Evolutionary conservation across 2,888 invertebrate genomes (phyloP).

Genomic region (Alentia gelatinosa): DNA sequence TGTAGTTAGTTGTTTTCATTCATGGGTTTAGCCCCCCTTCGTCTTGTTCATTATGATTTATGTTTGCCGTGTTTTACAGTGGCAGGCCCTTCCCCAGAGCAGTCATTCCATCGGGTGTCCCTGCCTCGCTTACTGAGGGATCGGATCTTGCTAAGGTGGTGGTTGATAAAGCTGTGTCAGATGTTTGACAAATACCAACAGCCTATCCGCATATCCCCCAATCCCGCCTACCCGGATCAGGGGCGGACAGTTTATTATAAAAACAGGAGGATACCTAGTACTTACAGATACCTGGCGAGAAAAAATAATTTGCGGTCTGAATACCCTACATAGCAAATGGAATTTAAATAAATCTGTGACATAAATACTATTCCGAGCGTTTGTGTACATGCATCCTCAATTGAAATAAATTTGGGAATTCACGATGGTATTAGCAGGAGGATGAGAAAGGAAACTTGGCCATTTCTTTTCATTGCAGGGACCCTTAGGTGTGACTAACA

Average conservation of each 20-base stretch:
- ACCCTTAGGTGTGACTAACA: too few species aligned
- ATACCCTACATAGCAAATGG: background rate
- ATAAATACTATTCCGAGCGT: background rate
- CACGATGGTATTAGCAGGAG: too few species aligned
- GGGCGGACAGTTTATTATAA: too few species aligned
- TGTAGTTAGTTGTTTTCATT: background rate
- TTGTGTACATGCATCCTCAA: too few species aligned
- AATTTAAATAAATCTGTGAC: background rate
- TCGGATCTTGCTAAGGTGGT: background rate
- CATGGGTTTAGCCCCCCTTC: background rate
- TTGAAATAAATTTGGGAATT: too few species aligned
- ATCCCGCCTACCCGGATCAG: too few species aligned
- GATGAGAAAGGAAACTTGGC: too few species aligned
- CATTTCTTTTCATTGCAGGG: too few species aligned
- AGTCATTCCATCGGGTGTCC: background rate
- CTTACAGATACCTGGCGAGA: too few species aligned
- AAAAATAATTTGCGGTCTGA: background rate
- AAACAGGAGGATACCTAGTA: too few species aligned
- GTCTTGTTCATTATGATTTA: background rate
- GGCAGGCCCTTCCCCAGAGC: background rate
- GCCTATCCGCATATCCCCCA: too few species aligned
- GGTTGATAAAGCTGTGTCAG: background rate
- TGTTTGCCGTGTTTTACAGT: background rate
- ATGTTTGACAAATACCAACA: slow-evolving; percentile 37
- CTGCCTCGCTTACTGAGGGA: background rate